Conservation (phyloP, 2,113 vertebrate species). For the Cyprinus carpio region DNA sequence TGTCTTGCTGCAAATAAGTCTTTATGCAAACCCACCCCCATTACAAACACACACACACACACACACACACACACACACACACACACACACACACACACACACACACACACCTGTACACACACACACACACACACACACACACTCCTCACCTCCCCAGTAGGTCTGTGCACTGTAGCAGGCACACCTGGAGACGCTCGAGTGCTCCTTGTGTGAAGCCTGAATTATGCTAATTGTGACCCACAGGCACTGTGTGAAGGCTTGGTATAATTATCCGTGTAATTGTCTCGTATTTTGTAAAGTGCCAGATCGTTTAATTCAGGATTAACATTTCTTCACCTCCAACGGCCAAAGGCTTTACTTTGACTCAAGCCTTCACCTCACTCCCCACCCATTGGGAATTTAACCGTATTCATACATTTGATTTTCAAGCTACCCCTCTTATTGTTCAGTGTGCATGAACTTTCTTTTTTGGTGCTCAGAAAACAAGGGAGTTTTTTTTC, state of each 20-base stretch:
- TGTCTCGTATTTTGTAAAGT: constrained; percentile 81
- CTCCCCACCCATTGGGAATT: constrained; percentile 48
- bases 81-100: constrained; percentile 12
- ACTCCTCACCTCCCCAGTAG: constrained; percentile 43
- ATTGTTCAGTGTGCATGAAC: not conserved
- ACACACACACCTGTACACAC: not conserved
- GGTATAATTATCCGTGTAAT: constrained; percentile 80
- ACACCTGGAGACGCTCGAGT: constrained; percentile 62
- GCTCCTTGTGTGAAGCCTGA: constrained; percentile 60
- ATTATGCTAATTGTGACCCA: constrained; percentile 76
- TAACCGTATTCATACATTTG: constrained; percentile 40
- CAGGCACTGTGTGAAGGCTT: constrained; percentile 71
- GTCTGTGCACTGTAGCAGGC: constrained; percentile 51
- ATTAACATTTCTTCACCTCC: constrained; percentile 76
- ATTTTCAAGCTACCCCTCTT: constrained; percentile 24
- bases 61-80: constrained; percentile 17
- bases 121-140: constrained; percentile 24
- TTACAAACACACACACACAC: not conserved
- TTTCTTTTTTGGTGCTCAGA: not conserved
- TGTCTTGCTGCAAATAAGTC: not conserved
- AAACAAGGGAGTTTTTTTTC: not conserved
- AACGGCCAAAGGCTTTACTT: constrained; percentile 68
- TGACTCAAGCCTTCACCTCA: constrained; percentile 31
- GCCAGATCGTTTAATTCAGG: constrained; percentile 78
- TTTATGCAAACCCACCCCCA: constrained; percentile 2